Percentiles rank a stretch among this genome's conserved stretches.
Evolutionary conservation across 2,797 vertebrate genomes (phyloP).

Genomic region (Fundulus diaphanus): DNA sequence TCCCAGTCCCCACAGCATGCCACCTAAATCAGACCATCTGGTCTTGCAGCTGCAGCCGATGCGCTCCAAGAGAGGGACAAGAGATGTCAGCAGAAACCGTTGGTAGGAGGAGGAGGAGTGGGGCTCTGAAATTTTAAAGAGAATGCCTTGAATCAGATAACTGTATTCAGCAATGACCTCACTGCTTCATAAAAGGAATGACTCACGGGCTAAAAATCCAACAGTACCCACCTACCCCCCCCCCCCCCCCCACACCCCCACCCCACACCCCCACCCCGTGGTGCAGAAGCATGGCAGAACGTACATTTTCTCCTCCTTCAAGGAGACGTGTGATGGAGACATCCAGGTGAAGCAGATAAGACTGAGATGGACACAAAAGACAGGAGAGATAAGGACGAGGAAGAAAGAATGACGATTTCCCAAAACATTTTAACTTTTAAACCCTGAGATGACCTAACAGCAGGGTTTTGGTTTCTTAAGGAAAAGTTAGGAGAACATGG

Average conservation of each 20-base stretch:
- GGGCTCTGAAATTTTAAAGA: constrained; percentile 68
- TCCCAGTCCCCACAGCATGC: constrained; percentile 58
- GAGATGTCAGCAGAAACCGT: constrained; percentile 18
- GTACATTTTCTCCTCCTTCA: constrained; percentile 23
- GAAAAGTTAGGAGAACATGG: constrained; percentile 63
- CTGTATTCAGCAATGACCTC: constrained; percentile 63
- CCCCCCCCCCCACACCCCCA: no score
- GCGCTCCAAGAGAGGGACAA: constrained; percentile 29
- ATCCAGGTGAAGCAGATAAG: constrained; percentile 22
- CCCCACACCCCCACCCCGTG: no score
- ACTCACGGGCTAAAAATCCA: constrained; percentile 47
- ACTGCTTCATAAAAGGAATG: constrained; percentile 52
- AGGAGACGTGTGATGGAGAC: constrained; percentile 4
- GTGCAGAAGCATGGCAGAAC: constrained; percentile 27
- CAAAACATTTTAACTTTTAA: constrained; percentile 37
- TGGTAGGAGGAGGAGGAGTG: constrained; percentile 24
- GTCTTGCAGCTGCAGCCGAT: constrained; percentile 53
- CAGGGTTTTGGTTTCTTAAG: constrained; percentile 64
- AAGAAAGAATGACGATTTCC: constrained; percentile 31
- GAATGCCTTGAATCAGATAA: constrained; percentile 52
- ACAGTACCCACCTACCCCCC: constrained; percentile 6
- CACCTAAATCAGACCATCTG: constrained; percentile 73
- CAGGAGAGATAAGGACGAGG: constrained; percentile 47
- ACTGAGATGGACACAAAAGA: constrained; percentile 4
- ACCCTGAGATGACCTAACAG: constrained; percentile 37